Percentiles rank a stretch among this genome's conserved stretches.
These are phyloP conservation scores for Epicampocera succincta DNA, from an alignment of 2,888 invertebrate genomes.

Conservation along the genomic window DNA sequence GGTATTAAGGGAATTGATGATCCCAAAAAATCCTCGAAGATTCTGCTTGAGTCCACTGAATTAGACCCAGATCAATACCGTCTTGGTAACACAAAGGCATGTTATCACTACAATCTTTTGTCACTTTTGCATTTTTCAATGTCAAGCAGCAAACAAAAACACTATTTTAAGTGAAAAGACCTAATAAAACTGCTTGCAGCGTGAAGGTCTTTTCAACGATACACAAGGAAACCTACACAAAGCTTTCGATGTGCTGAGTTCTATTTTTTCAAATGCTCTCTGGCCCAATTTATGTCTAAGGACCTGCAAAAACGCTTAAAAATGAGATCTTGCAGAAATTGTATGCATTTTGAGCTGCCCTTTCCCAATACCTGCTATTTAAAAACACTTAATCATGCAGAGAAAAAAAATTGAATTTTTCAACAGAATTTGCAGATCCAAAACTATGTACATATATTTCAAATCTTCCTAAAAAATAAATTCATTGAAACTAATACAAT, in stretches of 20 bases:
- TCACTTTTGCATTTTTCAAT: conserved; percentile 19
- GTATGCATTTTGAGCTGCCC: conserved; percentile 30
- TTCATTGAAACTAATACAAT: too few species aligned
- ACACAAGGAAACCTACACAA: not conserved
- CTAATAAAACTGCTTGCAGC: conserved; percentile 17
- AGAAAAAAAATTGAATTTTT: too few species aligned
- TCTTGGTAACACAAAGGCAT: conserved; percentile 99
- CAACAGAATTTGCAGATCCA: too few species aligned
- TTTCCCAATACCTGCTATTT: not conserved
- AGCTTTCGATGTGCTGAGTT: conserved; percentile 7
- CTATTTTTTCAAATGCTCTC: conserved; percentile 1
- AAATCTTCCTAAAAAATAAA: too few species aligned
- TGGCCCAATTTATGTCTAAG: not conserved
- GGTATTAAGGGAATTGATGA: conserved; percentile 89
- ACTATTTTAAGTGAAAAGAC: conserved; percentile 18
- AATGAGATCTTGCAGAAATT: conserved; percentile 41
- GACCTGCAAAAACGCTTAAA: conserved; percentile 25
- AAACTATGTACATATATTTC: too few species aligned
- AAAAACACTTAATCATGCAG: too few species aligned
- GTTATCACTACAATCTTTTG: conserved; percentile 75
- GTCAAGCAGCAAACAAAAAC: conserved; percentile 49
- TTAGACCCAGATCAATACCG: conserved; percentile 96
- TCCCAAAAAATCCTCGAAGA: conserved; percentile 91
- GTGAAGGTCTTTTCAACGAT: conserved; percentile 9
- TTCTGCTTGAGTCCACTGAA: conserved; percentile 91